Percentiles rank a stretch among this genome's conserved stretches.
Conservation (phyloP, 2,888 invertebrate genomes). For the Morpho achilles region DNA sequence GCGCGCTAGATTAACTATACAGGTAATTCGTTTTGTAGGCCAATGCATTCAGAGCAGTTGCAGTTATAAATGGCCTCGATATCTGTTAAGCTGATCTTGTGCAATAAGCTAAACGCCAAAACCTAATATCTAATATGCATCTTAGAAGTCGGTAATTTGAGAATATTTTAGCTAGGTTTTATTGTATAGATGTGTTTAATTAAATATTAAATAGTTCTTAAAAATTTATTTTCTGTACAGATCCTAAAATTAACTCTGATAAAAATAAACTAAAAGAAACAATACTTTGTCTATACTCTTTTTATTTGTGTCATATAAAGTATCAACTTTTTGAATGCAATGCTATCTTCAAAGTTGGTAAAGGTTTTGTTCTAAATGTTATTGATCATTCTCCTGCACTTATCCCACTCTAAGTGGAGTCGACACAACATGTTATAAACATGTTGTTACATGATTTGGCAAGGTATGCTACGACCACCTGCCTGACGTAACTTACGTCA, state of each 20-base stretch:
- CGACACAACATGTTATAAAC: too few relatives aligned
- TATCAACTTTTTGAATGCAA: too few relatives aligned
- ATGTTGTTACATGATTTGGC: too few relatives aligned
- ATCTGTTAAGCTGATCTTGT: conserved; percentile 39
- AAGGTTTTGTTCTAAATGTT: too few relatives aligned
- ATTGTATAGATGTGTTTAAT: conserved; percentile 15
- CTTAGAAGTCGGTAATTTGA: background rate
- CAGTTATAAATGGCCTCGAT: conserved; percentile 41
- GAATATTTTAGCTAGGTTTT: conserved; percentile 2
- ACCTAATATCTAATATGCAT: conserved; percentile 6
- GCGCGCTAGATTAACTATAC: conserved; percentile 29
- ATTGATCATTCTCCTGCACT: too few relatives aligned
- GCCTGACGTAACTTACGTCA: too few relatives aligned
- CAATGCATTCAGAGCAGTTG: conserved; percentile 43
- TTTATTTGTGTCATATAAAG: too few relatives aligned
- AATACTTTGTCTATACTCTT: too few relatives aligned
- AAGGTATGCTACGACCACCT: too few relatives aligned
- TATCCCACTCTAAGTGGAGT: too few relatives aligned
- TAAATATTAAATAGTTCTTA: background rate
- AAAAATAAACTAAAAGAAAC: too few relatives aligned
- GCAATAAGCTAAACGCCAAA: conserved; percentile 52
- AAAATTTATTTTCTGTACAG: background rate
- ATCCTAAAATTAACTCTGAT: conserved; percentile 8
- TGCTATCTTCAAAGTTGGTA: too few relatives aligned
- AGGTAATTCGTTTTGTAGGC: conserved; percentile 49